Base-by-base conservation (phyloP, 1,140 invertebrate genomes). In the Leptopilina boulardi region DNA sequence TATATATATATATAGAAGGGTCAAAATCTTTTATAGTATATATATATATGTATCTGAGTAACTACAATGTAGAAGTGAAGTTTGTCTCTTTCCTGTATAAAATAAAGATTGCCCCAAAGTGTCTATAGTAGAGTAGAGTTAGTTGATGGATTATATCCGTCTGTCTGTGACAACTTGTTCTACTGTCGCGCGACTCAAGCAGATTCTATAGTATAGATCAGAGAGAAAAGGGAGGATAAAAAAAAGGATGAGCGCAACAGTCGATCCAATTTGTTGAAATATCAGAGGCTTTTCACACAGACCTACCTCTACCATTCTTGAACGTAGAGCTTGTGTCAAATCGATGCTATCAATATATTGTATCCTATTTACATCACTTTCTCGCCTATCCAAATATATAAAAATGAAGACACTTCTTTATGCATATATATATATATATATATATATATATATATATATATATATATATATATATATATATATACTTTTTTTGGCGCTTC, bases 281-380 rank as follows among this genome's bases (percentile, higher is more conserved):
- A 79, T 70, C n/a, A 34, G 5, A 38, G 11, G 56, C 41, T 66
- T 82, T 79, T 83, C 70, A 70, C 70, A 70, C 30, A 59, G 30
- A 66, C 56, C 15, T 21, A 23, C 21, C 78, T 3, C 30, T 34
- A 34, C 30, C 3, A 15, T 66, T 15, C 59, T 66, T 66, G 83
- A 82, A 83, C 78, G 56, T 83, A 80, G 80, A 82, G 82, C 81
- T 82, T 76, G 80, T 80, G 71, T 80, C 77, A 84, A 84, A 83
- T 83, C 82, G 23, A 66, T 34, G 59, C 23, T 15, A 66, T 66
- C 59, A 15, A 66, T 34, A n/a, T n/a, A 66, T n/a, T 66, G 59
- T 34, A 51, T 51, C n/a, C 72, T 74, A 79, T 79, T 79, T 74
- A 34, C 51, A 70, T 44, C 47, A 51, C 47, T 51, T 72, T 78